Percentiles rank a stretch among this genome's conserved stretches.
Evolutionary conservation across 1,140 invertebrate genomes (phyloP).

Genomic region (Phortica variegata): DNA sequence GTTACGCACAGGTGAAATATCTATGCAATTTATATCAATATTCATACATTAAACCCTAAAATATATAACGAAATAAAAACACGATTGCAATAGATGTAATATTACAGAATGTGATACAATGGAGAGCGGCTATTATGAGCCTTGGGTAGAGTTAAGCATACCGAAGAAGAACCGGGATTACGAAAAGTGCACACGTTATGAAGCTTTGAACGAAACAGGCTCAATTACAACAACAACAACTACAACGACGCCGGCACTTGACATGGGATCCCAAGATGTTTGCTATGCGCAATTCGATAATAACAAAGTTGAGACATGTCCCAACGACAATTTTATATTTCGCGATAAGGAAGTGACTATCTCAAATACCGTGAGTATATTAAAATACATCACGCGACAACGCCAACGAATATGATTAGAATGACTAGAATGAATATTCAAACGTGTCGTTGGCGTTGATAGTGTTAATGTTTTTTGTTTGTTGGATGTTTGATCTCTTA

Average conservation of each 20-base stretch:
- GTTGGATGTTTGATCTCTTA: too few relatives aligned
- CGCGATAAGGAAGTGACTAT: conserved; percentile 45
- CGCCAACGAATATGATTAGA: too few relatives aligned
- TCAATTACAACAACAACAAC: conserved; percentile 15
- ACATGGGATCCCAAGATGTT: too few relatives aligned
- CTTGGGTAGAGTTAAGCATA: conserved; percentile 61
- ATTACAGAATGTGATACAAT: conserved; percentile 64
- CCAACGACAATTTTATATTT: conserved; percentile 38
- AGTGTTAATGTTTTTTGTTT: too few relatives aligned
- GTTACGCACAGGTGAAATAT: conserved; percentile 61
- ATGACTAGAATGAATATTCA: too few relatives aligned
- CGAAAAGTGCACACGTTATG: conserved; percentile 59
- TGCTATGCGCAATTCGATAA: conserved; percentile 54
- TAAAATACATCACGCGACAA: conserved; percentile 53
- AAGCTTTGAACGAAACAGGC: conserved; percentile 25
- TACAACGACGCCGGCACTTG: too few relatives aligned
- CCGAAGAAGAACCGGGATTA: conserved; percentile 56
- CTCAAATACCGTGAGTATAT: conserved; percentile 54
- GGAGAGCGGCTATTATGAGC: conserved; percentile 54
- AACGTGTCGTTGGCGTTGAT: too few relatives aligned
- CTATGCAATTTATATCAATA: conserved; percentile 2
- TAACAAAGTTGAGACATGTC: conserved; percentile 54
- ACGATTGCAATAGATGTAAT: conserved; percentile 60
- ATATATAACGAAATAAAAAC: not conserved
- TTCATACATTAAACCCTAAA: conserved; percentile 7